Evolutionary conservation across 2,888 invertebrate species (phyloP), one percentile per base, ranked within the genome.

Genomic region (Calameuta pallipes): DNA sequence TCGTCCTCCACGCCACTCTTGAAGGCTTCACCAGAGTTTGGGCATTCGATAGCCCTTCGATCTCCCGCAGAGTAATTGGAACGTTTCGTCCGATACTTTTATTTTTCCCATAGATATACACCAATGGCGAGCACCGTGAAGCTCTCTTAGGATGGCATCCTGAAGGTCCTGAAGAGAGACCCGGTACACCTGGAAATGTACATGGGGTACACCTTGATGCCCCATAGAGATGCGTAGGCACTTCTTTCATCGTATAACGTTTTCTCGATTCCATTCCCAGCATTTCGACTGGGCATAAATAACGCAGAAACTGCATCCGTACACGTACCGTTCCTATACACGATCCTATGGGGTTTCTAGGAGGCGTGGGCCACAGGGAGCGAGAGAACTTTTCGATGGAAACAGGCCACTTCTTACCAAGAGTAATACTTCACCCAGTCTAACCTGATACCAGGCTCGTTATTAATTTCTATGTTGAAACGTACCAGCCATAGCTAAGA

Each of bases 391-490:
- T 74, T 74, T 34, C 74, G 74, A 74, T 74, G 78, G 73, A 80
- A 87, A 81, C 81, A 86, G 87, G 85, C 87, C 84, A 88, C 88
- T 84, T 87, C 83, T 56, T 69, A 68, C 73, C 56, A 23, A 15
- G 56, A 41, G 76, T 78, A 77, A 80, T 75, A 79, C 79, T 82
- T 77, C 78, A 82, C 84, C 23, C 56, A 23, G 56, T 23, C 56
- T 9, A 56, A 56, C 56, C 56, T 23, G 79, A 84, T 84, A 86
- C 85, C 82, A 82, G 77, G 77, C 80, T 83, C 81, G 80, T 88
- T 87, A 89, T 89, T 89, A 88, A 89, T 89, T 89, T 87, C 83
- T 84, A 85, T 85, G 87, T 83, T 85, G 87, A 87, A 86, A 87
- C 83, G 78, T 82, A 56, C 56, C 56, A 23, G 56, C 56, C 56